Evolutionary conservation across 1,140 invertebrate genomes (phyloP), one percentile per base, ranked within the genome.

Genomic region (Zelostemma sp.): DNA sequence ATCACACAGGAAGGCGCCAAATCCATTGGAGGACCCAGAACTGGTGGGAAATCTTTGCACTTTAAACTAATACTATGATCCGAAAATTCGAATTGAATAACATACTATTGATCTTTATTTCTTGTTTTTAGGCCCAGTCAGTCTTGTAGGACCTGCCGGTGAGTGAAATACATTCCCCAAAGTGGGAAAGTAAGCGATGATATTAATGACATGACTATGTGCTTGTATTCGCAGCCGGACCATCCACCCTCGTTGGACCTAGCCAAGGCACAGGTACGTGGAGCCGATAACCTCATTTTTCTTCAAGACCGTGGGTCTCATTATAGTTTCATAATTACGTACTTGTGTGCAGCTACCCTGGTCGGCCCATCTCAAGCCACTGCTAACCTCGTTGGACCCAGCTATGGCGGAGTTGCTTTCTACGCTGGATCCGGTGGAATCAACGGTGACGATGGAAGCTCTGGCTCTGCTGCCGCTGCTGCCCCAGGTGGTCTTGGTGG

Each of bases 401-500:
- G 80, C 78, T 79, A 80, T 58, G 84, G 84, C 67, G 82, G 80
- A 54, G 83, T 85, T 61, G 79, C 80, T 51, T 81, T 84, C 81
- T 83, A 79, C 54, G 84, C 84, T 59, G 84, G 84, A 64, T 71
- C 80, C 67, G 83, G 83, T 76, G 81, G 80, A 72, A 80, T 85
- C 80, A 85, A 85, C 79, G 84, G 84, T 80, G 84, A 85, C 61
- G 83, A 85, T 46, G 84, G 84, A 68, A 35, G 81, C 83, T 84
- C 84, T 70, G 84, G 84, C 65, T 80, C 80, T 56, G 84, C 84
- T 60, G 84, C 82, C 38, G 79, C 77, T 76, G 83, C 81, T 67
- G 83, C 84, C 68, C 83, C 84, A 53, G 81, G 78, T 60, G 81
- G 76, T 76, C 70, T 74, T 56, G 70, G 72, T 6, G 66, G 70